These are phyloP conservation scores for Thera obeliscata DNA, from an alignment of 2,888 invertebrate genomes.

Conservation along the genomic window DNA sequence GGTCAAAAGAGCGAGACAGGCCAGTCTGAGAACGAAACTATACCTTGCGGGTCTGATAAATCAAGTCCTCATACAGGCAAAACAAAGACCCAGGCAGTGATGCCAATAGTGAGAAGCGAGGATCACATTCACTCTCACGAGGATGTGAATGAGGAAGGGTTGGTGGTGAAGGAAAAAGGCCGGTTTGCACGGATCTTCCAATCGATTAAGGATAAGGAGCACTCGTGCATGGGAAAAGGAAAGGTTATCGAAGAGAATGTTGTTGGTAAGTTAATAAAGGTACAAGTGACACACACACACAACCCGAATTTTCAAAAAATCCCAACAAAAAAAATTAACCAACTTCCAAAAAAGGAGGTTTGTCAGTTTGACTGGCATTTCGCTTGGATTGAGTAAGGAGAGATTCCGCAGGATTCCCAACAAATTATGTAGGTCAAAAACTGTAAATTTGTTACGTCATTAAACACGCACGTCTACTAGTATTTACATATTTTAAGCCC, in stretches of 20 bases:
- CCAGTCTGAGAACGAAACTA: conserved; percentile 80
- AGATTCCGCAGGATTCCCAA: too few species aligned
- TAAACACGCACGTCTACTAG: too few species aligned
- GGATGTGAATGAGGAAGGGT: conserved; percentile 61
- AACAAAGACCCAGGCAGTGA: conserved; percentile 78
- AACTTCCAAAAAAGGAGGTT: neutral
- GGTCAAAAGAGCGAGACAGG: conserved; percentile 75
- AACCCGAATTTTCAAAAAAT: too few species aligned
- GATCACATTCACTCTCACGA: conserved; percentile 67
- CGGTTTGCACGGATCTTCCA: conserved; percentile 75
- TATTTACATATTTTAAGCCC: too few species aligned
- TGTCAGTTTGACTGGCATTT: too few species aligned
- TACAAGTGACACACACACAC: too few species aligned
- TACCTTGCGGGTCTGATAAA: conserved; percentile 78
- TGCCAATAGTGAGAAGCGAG: conserved; percentile 78
- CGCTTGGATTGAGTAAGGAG: too few species aligned
- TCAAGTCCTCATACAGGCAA: conserved; percentile 76
- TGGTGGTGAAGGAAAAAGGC: conserved; percentile 74
- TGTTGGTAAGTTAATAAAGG: conserved; percentile 59
- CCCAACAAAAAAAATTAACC: too few species aligned
- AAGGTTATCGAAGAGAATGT: conserved; percentile 78
- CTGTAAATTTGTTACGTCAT: too few species aligned
- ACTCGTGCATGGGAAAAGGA: conserved; percentile 79
- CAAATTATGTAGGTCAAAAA: too few species aligned
- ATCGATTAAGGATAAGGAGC: conserved; percentile 74